These are phyloP conservation scores for Diarsia dahlii DNA, from an alignment of 2,888 invertebrate species.

Conservation along the genomic window DNA sequence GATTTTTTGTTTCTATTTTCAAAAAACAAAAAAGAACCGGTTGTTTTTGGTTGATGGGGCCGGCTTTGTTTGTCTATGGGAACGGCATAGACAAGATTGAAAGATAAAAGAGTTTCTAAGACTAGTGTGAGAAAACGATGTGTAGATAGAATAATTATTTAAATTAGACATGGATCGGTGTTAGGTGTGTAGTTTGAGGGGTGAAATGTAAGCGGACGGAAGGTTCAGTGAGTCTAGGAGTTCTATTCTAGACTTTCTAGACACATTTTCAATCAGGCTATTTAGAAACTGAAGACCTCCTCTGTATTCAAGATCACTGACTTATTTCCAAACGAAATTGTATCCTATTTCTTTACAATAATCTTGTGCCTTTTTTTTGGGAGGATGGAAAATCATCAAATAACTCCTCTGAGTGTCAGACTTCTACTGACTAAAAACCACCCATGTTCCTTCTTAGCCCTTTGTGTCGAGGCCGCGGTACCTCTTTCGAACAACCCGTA, in stretches of 20 bases:
- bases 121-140: conserved; percentile 69
- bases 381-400: no score
- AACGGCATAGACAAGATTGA: conserved; percentile 67
- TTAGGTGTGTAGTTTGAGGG: conserved; percentile 47
- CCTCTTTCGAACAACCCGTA: no score
- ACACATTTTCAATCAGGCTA: background rate
- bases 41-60: conserved; percentile 60
- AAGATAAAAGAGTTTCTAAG: conserved; percentile 65
- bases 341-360: no score
- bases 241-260: background rate
- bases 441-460: no score
- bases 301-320: background rate
- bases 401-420: no score
- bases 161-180: conserved; percentile 60
- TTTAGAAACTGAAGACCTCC: background rate
- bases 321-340: no score
- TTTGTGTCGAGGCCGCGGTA: no score
- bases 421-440: no score
- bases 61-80: conserved; percentile 65
- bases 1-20: conserved; percentile 67
- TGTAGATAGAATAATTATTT: conserved; percentile 66
- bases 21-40: conserved; percentile 68
- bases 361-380: no score
- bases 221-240: conserved; percentile 30
- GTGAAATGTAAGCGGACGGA: conserved; percentile 21